Evolutionary conservation across 1,140 invertebrate genomes (phyloP), one percentile per base, ranked within the genome.

Genomic region (Ladona fulva): DNA sequence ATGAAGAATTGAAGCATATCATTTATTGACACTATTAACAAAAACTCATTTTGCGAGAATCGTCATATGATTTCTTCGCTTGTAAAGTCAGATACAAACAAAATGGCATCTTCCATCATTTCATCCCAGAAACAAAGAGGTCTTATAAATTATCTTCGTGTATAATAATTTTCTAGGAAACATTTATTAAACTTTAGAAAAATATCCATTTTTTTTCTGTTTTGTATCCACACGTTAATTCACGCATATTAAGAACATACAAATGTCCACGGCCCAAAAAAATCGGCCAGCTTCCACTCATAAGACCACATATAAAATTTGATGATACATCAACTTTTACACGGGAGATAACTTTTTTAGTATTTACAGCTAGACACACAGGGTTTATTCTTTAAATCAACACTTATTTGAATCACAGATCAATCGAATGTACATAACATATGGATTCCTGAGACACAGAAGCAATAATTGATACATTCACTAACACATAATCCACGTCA

Each of bases 11-110:
- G 16, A 66, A 66, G 52, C 52, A 66, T 66, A 66, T 66, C 1
- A 66, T 66, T 66, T 66, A 66, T 66, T 66, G n/a, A 66, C 52
- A 66, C 52, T 66, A 66, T 66, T 66, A 66, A 66, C 52, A 37
- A 66, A 66, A 66, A 66, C n/a, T 66, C n/a, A 66, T 19, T 12
- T 66, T 16, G 52, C 52, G 52, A 66, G 52, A 66, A 66, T 12
- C 29, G 29, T 37, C 29, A 37, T 37, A 37, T 66, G 14, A 16
- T 6, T 66, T 66, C 52, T 22, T 12, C 52, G 52, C 52, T 66
- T 16, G 14, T 66, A 66, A 66, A 66, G 3, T 19, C 16, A 19
- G n/a, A 19, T 66, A 66, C 52, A 66, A 66, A 66, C n/a, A 66
- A 16, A 16, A 66, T 66, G 52, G 14, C 16, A 66, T 66, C 52